Percentiles rank a stretch among this genome's conserved stretches.
Conservation (phyloP, 2,888 invertebrate species). For the Acanthopleura granulata region DNA sequence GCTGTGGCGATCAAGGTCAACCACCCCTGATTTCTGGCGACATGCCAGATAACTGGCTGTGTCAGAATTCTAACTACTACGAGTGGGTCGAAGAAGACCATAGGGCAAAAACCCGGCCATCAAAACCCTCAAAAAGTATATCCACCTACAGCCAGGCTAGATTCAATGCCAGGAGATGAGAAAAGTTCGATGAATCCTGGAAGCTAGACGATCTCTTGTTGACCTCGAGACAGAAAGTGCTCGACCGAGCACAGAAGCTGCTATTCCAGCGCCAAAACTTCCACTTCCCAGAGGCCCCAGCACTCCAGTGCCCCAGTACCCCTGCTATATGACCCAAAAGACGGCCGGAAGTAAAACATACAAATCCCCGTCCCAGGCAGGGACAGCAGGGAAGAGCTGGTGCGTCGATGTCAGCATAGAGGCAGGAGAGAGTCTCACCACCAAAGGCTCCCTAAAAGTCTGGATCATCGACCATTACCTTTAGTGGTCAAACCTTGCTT, state of each 20-base stretch:
- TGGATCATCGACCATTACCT: no score
- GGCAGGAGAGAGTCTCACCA: not conserved
- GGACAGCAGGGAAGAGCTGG: not conserved
- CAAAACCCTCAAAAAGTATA: no score
- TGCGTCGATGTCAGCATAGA: not conserved
- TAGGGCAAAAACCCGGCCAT: not conserved
- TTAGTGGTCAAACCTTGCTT: no score
- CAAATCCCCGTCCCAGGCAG: no score
- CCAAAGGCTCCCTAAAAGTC: no score
- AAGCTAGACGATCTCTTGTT: no score
- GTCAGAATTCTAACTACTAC: no score
- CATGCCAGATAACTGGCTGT: conserved; percentile 21
- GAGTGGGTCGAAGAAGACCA: not conserved
- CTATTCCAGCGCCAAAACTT: not conserved
- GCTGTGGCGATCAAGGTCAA: conserved; percentile 25
- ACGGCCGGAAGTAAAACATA: no score
- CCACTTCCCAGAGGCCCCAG: conserved; percentile 9
- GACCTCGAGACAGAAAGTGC: no score
- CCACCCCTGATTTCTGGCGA: conserved; percentile 23
- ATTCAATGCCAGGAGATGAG: not conserved
- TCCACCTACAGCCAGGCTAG: no score
- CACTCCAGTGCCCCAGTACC: conserved; percentile 6
- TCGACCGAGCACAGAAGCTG: no score
- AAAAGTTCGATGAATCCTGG: not conserved
- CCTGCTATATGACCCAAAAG: no score